These are phyloP conservation scores for Balanococcus diminutus DNA, from an alignment of 2,888 invertebrate genomes.

Conservation along the genomic window DNA sequence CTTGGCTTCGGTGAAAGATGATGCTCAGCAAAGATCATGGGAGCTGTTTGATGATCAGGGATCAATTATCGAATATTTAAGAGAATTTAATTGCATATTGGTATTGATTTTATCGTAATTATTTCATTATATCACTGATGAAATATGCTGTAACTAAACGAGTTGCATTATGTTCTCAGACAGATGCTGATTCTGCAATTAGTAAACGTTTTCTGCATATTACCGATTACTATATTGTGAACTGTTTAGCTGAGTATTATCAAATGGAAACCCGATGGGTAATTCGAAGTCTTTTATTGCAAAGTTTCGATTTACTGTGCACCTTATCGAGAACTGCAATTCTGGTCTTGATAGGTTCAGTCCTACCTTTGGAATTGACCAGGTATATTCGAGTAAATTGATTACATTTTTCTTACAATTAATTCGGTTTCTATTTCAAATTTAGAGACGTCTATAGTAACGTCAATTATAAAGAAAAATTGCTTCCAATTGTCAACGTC, in stretches of 20 bases:
- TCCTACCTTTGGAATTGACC: slow-evolving; percentile 89
- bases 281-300: slow-evolving; percentile 78
- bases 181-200: slow-evolving; percentile 88
- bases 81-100: slow-evolving; percentile 81
- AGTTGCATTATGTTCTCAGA: slow-evolving; percentile 66
- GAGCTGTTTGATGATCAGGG: slow-evolving; percentile 92
- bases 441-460: slow-evolving; percentile 78
- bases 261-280: slow-evolving; percentile 94
- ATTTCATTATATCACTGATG: neutral
- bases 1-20: slow-evolving; percentile 87
- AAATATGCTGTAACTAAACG: neutral
- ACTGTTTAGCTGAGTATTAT: slow-evolving; percentile 87
- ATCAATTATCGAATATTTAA: slow-evolving; percentile 83
- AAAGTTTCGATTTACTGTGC: slow-evolving; percentile 88
- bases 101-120: slow-evolving; percentile 63
- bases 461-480: slow-evolving; percentile 76
- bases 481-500: slow-evolving; percentile 81
- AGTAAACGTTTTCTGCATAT: slow-evolving; percentile 76
- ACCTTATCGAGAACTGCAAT: slow-evolving; percentile 81
- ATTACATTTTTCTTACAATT: neutral
- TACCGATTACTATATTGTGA: slow-evolving; percentile 77
- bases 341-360: slow-evolving; percentile 82
- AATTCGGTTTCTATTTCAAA: slow-evolving; percentile 58
- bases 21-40: slow-evolving; percentile 95
- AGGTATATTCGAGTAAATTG: slow-evolving; percentile 64